phyloP scores from a whole-genome alignment of 2,888 invertebrate genomes.

The Scaeva pyrastri region DNA sequence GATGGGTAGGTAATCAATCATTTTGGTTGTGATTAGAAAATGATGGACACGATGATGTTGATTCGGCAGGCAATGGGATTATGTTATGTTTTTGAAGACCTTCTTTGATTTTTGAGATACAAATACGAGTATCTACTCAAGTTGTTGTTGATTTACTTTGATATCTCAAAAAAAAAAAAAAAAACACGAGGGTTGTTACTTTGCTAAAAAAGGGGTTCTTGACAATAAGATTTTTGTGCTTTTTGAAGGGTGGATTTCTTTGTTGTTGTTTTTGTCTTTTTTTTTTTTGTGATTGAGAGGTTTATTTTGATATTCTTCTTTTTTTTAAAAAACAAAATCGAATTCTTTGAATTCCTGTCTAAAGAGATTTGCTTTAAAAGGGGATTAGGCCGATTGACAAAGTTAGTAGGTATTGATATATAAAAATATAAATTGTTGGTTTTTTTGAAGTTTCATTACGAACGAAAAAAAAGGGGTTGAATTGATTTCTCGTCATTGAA shows the following conservation, averaged over 20 bases:
- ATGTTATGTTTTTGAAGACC: slow-evolving; percentile 3
- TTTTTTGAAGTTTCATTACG: background rate
- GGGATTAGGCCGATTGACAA: slow-evolving; percentile 23
- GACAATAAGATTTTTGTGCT: slow-evolving; percentile 60
- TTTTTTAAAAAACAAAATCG: background rate
- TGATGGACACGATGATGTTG: slow-evolving; percentile 66
- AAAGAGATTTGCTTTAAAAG: slow-evolving; percentile 14
- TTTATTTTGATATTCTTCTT: slow-evolving; percentile 13
- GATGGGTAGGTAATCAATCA: slow-evolving; percentile 72
- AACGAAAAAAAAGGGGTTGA: background rate
- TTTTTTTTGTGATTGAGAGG: background rate
- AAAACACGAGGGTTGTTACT: slow-evolving; percentile 39
- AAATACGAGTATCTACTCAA: background rate
- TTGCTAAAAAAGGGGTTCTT: slow-evolving; percentile 66
- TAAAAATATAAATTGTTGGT: background rate
- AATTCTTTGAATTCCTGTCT: background rate
- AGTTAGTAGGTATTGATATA: no score
- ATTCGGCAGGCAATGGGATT: background rate
- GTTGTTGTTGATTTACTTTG: slow-evolving; percentile 8
- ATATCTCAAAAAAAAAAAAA: background rate
- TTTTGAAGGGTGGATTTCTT: slow-evolving; percentile 21
- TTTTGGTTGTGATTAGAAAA: slow-evolving; percentile 72
- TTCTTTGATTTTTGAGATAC: slow-evolving; percentile 49
- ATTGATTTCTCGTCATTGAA: background rate
- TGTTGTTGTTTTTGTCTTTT: background rate